phyloP scores from a whole-genome alignment of 1,140 invertebrate genomes.

The Sycophaga agraensis region DNA sequence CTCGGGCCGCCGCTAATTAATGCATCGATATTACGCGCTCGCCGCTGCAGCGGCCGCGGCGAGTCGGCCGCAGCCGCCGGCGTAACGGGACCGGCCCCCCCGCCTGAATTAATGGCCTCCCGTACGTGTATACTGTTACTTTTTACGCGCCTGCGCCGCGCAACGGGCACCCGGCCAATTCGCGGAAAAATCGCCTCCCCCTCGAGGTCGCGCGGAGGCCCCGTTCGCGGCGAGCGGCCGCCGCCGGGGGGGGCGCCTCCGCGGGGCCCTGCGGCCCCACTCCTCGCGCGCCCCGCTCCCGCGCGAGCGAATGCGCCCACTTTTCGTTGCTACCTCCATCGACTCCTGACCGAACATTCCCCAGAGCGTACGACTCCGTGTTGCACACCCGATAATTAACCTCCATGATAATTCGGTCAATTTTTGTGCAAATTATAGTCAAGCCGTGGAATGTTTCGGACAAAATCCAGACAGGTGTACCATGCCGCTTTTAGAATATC shows the following conservation, averaged over 20 bases:
- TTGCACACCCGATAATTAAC: no score
- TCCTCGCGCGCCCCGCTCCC: conserved; percentile 1
- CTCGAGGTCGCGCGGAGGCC: background rate
- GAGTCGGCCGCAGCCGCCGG: background rate
- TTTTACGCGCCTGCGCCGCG: background rate
- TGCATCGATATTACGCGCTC: conserved; percentile 24
- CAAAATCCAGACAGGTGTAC: no score
- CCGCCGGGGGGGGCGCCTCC: background rate
- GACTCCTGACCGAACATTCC: no score
- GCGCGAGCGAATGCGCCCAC: conserved; percentile 6
- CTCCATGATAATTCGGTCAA: no score
- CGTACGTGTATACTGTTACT: background rate
- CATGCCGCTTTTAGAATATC: no score
- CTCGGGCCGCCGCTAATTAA: conserved; percentile 17
- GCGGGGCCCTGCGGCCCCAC: background rate
- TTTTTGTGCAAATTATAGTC: no score
- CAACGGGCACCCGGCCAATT: background rate
- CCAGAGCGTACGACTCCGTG: no score
- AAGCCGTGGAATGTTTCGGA: no score
- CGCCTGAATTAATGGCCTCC: conserved; percentile 3
- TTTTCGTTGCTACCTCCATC: no score
- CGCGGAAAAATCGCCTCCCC: background rate
- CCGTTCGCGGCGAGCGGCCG: background rate
- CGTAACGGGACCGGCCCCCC: background rate
- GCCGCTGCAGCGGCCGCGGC: background rate